These are phyloP conservation scores for Tragelaphus imberbis DNA, from an alignment of 2,113 vertebrate genomes.

Conservation along the genomic window DNA sequence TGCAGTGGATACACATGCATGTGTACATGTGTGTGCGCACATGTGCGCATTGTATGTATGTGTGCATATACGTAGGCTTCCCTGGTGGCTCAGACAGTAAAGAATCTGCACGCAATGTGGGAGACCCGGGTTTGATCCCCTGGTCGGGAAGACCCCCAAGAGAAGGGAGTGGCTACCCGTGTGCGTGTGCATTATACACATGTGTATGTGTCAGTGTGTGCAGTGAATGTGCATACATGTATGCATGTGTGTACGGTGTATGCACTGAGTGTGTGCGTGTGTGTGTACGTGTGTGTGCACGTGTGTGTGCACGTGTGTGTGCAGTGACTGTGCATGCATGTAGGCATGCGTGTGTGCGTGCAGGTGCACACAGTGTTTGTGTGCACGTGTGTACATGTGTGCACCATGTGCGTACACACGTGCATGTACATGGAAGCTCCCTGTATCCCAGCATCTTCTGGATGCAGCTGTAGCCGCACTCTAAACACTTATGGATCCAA, in stretches of 20 bases:
- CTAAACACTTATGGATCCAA: accelerated
- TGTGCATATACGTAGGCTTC: background rate
- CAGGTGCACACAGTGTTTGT: background rate
- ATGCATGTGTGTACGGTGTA: accelerated
- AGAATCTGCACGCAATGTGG: accelerated
- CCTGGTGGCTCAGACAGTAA: background rate
- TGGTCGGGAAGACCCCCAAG: background rate
- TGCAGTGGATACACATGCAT: background rate
- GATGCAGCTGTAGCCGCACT: accelerated
- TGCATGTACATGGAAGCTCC: accelerated
- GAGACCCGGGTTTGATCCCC: background rate
- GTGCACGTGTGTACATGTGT: accelerated
- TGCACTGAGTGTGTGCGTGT: accelerated
- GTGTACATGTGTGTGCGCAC: accelerated
- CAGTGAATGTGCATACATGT: background rate
- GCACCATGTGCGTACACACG: accelerated
- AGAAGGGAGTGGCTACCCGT: background rate
- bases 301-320: accelerated
- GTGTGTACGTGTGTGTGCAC: accelerated
- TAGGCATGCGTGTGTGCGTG: background rate
- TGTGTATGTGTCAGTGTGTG: background rate
- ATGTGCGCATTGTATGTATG: accelerated
- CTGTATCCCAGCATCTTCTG: background rate
- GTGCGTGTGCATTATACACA: background rate
- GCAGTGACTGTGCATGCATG: accelerated